A percentile compares a stretch with the other conserved stretches of the same genome.
phyloP scores from a whole-genome alignment of 2,888 invertebrate genomes.

The Linyphia triangularis region DNA sequence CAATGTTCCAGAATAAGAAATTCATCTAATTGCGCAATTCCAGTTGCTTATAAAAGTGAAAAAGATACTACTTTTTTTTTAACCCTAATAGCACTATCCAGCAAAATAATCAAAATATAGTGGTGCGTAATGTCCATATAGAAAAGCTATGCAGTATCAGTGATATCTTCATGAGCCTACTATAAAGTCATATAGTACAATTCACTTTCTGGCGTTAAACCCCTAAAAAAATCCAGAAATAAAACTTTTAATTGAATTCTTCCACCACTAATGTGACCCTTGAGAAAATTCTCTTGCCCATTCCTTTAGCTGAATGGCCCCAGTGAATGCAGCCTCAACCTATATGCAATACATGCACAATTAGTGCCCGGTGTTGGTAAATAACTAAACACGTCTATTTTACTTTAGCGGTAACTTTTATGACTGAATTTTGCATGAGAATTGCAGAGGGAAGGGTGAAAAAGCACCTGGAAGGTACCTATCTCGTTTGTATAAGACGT shows the following conservation, averaged over 20 bases:
- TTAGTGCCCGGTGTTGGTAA: slow-evolving; percentile 49
- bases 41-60: not conserved
- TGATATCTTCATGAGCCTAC: not conserved
- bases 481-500: not conserved
- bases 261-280: slow-evolving; percentile 52
- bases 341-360: slow-evolving; percentile 24
- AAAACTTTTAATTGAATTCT: slow-evolving; percentile 58
- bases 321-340: slow-evolving; percentile 4
- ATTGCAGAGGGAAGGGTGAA: slow-evolving; percentile 51
- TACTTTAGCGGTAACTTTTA: slow-evolving; percentile 14
- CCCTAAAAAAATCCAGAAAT: slow-evolving; percentile 35
- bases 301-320: slow-evolving; percentile 35
- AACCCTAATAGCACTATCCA: not conserved
- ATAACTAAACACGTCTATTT: slow-evolving; percentile 55
- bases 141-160: not conserved
- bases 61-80: not conserved
- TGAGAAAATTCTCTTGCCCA: slow-evolving; percentile 34
- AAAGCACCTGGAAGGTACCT: slow-evolving; percentile 30
- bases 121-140: not conserved
- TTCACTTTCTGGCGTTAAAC: slow-evolving; percentile 16
- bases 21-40: not conserved
- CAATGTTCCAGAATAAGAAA: not conserved
- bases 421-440: slow-evolving; percentile 68
- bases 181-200: slow-evolving; percentile 15
- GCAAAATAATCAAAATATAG: not conserved